Conservation (phyloP, 2,113 vertebrate genomes). For the Pelobates fuscus region DNA sequence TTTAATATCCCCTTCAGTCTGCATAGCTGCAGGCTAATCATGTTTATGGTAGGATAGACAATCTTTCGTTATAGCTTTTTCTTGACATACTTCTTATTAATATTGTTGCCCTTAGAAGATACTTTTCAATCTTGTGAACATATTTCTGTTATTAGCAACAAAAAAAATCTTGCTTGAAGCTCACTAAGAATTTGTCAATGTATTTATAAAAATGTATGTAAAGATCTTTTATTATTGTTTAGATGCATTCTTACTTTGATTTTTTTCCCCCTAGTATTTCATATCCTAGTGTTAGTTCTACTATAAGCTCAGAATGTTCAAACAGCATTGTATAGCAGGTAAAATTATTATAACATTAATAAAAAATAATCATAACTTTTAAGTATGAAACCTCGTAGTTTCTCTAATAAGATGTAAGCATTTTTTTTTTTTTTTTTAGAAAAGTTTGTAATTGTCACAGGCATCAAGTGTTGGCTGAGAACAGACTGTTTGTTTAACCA, state of each 20-base stretch:
- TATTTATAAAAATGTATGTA: conserved; percentile 29
- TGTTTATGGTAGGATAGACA: conserved; percentile 45
- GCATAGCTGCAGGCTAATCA: conserved; percentile 36
- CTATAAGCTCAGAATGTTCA: neutral
- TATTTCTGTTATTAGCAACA: conserved; percentile 38
- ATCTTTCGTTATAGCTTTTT: conserved; percentile 47
- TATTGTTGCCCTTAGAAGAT: conserved; percentile 47
- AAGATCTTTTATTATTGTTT: conserved; percentile 11
- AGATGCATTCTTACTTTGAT: conserved; percentile 6
- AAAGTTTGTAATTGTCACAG: no score
- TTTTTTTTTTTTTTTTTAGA: no score
- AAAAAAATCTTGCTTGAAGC: conserved; percentile 33
- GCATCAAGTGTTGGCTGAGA: no score
- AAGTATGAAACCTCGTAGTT: no score
- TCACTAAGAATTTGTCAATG: conserved; percentile 22
- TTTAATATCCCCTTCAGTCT: conserved; percentile 48
- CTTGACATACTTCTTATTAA: conserved; percentile 46
- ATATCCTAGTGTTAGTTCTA: neutral
- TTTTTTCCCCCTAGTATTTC: neutral
- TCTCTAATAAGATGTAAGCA: no score
- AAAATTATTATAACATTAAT: no score
- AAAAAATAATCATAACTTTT: no score
- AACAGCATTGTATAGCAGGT: no score
- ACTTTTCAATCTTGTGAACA: conserved; percentile 44
- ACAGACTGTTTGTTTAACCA: no score